Conservation (phyloP, 2,888 invertebrate genomes). For the Yponomeuta malinellus region DNA sequence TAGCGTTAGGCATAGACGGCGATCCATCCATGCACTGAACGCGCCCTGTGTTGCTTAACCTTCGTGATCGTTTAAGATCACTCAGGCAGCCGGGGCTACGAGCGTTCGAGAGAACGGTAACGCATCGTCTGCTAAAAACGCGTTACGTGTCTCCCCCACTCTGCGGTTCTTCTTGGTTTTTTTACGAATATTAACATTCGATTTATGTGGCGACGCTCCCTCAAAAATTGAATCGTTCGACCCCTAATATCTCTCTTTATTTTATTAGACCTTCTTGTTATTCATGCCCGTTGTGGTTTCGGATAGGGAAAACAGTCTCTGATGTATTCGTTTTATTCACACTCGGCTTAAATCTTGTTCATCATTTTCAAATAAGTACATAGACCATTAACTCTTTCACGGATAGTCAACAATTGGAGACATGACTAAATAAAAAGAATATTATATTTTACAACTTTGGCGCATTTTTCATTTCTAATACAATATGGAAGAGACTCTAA, state of each 20-base stretch:
- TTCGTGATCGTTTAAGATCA: no score
- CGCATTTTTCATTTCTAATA: no score
- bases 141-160: slow-evolving; percentile 18
- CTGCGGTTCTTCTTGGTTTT: slow-evolving; percentile 48
- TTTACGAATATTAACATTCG: slow-evolving; percentile 51
- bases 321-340: background rate
- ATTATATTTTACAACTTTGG: no score
- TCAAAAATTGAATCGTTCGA: slow-evolving; percentile 12
- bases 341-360: background rate
- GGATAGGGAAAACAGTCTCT: background rate
- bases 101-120: background rate
- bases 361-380: background rate
- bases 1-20: no score
- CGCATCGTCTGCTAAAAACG: background rate
- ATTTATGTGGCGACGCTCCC: slow-evolving; percentile 44
- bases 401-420: background rate
- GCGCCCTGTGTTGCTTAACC: no score
- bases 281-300: background rate
- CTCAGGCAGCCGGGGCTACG: no score
- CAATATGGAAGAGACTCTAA: no score
- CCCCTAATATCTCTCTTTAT: slow-evolving; percentile 14
- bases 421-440: no score
- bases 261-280: slow-evolving; percentile 10
- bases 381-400: background rate
- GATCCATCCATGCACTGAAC: no score